Evolutionary conservation across 1,140 invertebrate species (phyloP).

Genomic region (Harpegnathos saltator): DNA sequence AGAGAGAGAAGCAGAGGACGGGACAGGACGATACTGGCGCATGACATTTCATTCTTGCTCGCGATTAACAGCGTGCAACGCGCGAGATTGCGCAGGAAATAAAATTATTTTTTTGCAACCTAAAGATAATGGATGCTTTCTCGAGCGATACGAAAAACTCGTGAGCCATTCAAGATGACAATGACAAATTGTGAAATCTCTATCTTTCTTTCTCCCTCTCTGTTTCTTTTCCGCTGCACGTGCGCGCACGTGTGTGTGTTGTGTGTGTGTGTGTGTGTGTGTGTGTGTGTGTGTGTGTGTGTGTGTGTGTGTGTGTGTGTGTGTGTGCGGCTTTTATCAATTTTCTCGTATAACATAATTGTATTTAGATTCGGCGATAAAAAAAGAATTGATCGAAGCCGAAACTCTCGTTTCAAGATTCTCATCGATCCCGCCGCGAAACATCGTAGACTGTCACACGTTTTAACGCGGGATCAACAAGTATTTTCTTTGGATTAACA

Average conservation of each 20-base stretch:
- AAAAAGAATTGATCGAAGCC: no score
- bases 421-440: neutral
- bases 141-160: constrained; percentile 19
- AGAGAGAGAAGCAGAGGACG: neutral
- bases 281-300: no score
- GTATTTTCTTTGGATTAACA: constrained; percentile 24
- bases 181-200: neutral
- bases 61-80: constrained; percentile 28
- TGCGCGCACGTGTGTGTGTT: no score
- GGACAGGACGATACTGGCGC: constrained; percentile 12
- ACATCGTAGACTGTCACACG: neutral
- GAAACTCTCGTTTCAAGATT: no score
- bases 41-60: constrained; percentile 43
- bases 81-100: neutral
- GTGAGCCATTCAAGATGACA: constrained; percentile 7
- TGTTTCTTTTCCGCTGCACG: no score
- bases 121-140: constrained; percentile 11
- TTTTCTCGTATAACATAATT: constrained; percentile 15
- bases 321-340: neutral
- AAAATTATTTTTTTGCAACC: constrained; percentile 28
- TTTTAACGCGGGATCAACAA: constrained; percentile 43
- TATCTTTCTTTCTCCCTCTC: neutral
- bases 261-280: no score
- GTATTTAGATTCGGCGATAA: neutral
- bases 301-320: no score